Evolutionary conservation across 2,888 invertebrate species (phyloP), one percentile per base, ranked within the genome.

Genomic region (Yponomeuta plumbellus): DNA sequence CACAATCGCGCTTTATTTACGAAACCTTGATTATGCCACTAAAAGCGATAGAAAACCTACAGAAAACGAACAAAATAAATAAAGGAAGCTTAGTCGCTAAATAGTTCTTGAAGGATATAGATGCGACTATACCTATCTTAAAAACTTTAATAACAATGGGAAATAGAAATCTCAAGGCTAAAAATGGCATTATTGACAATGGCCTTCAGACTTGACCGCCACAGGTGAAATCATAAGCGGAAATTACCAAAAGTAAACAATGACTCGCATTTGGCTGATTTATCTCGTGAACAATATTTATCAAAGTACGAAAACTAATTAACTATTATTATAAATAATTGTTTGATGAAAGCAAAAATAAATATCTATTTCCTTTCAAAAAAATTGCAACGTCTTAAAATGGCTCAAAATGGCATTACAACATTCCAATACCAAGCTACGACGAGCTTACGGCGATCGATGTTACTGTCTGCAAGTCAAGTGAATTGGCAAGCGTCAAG

Each of bases 1-100:
- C 90, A 85, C 83, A 90, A 90, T 83, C 81, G 69, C 17, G 61
- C 0, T 63, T 71, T 71, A 71, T 70, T 76, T 81, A 81, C 82
- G 67, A 69, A 64, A 66, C 56, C 23, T 69, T 70, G 67, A 66
- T 67, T 52, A 17, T 52, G 44, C 44, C 17, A 17, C 13, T 3
- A 13, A 52, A 17, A 52, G 8, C 34, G 34, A 34, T 1, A 8
- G 34, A 34, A 52, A 17, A 13, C 3, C 13, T 52, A 17, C 17
- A 3, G 2, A 44, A 8, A 2, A 34, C 34, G 34, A 10, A 34
- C 6, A 34, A 34, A 8, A 2, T 3, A 34, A 34, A 34, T 34
- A 2, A 34, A 34, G 34, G 8, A 8, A 34, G 34, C 34, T 34
- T 34, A 34, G 34, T 1, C 34, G 34, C 34, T 8, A 34, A 34